Evolutionary conservation across 2,888 invertebrate species (phyloP), one percentile per base, ranked within the genome.

Genomic region (Schizaphis graminum): DNA sequence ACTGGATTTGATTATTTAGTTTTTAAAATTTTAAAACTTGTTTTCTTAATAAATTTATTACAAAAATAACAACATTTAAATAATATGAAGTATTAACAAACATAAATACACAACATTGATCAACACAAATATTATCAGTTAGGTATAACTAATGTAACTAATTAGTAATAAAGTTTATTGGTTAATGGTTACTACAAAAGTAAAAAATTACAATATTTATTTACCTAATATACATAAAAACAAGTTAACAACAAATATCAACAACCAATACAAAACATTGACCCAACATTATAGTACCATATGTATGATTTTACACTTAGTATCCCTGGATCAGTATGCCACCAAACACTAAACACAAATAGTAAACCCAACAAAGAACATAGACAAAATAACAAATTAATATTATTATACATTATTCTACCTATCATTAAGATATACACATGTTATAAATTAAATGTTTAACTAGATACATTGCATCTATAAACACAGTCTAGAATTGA

Each of bases 271-370:
- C 28, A 86, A 28, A 86, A 86, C 85, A 86, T 86, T 86, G 44
- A 86, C 26, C 26, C 47, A 86, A 86, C 85, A 41, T 44, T 41
- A 44, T 85, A 85, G 44, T 41, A 85, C 53, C 53, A 85, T 85
- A 85, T 85, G 85, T 85, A 85, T 44, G 85, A 44, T 85, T 85
- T 85, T 85, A 7, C 85, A 85, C 85, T 85, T 85, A 85, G 85
- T 85, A 85, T 26, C 44, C 41, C 85, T 85, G 44, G 35, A 44
- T 16, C 28, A 85, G 10, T 85, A 3, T 85, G 85, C 85, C 44
- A 85, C 85, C 85, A 86, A 86, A 86, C 86, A 86, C 28, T 86
- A 47, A 86, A 47, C 47, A 86, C 28, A 86, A 86, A 86, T 86
- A 47, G 86, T 47, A 86, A 85, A 44, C 85, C 85, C 3, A 85